Base-by-base conservation (phyloP, 53 echinoderm and acorn worm genomes). In the Hippasteria phrygiana region DNA sequence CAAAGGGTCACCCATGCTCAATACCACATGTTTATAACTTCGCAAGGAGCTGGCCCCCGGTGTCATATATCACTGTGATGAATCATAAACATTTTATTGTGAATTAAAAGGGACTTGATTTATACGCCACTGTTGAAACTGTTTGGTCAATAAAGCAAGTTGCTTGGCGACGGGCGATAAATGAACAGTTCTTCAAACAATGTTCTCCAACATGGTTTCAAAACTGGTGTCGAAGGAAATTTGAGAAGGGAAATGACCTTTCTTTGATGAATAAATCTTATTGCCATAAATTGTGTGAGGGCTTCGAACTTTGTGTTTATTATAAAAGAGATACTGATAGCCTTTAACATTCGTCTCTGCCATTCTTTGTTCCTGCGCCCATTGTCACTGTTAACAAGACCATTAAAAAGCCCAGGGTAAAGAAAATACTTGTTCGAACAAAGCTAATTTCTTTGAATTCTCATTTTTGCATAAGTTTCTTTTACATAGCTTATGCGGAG, bases 141-240 rank as follows among this genome's bases (percentile, higher is more conserved):
- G 59, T 78, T 78, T 78, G 78, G n/a, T 53, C 78, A 78, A 78
- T 78, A 56, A 12, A 39, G 7, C n/a, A 16, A 17, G 55, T 78
- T 78, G 24, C 67, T 26, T 33, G 31, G 67, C 31, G 36, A 66
- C 31, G 11, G 36, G 56, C 24, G 26, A 56, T 56, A 56, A 56
- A 56, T 24, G 22, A 20, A 56, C 56, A 56, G 26, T 59, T 59
- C 26, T 59, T 59, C 3, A 59, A 59, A 59, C 59, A 20, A 24
- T 26, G 26, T 54, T 4, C 20, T 16, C 20, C 7, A 22, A 7
- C 7, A 24, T 24, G 8, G 59, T n/a, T 59, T 59, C 0, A 59
- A 6, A 59, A 1, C 59, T 24, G 59, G 16, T 59, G 24, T 59
- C 59, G 3, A 8, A 2, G 20, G 26, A 22, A 26, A 59, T 22